These are phyloP conservation scores for Porites rus DNA, from an alignment of 92 coral and sea anemone species.

Conservation along the genomic window DNA sequence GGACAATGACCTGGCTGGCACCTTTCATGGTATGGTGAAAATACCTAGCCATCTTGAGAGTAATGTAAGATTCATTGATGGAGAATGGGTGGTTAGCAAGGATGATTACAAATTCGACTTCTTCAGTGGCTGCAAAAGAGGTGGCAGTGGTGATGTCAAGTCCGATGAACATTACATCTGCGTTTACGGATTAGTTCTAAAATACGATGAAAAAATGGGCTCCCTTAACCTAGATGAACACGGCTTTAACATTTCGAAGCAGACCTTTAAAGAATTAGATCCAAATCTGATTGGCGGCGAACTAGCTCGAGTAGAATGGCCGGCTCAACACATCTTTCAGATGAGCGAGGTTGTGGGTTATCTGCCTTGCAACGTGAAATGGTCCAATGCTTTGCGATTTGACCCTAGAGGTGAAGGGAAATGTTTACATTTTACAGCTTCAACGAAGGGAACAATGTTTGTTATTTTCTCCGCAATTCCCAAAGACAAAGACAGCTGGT, in stretches of 20 bases:
- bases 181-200: constrained; percentile 44
- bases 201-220: constrained; percentile 39
- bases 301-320: constrained; percentile 46
- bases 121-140: constrained; percentile 25
- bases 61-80: constrained; percentile 4
- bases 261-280: not conserved
- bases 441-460: constrained; percentile 31
- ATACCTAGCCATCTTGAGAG: constrained; percentile 4
- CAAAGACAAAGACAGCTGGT: constrained; percentile 12
- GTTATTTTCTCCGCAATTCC: constrained; percentile 41
- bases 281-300: constrained; percentile 19
- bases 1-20: constrained; percentile 7
- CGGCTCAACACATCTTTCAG: constrained; percentile 30
- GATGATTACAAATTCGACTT: constrained; percentile 14
- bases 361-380: constrained; percentile 51
- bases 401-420: constrained; percentile 22
- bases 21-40: constrained; percentile 5
- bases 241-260: constrained; percentile 15
- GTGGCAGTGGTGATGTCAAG: constrained; percentile 24
- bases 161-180: constrained; percentile 23
- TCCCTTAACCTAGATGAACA: constrained; percentile 21
- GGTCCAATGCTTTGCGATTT: constrained; percentile 50
- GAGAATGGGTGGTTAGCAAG: constrained; percentile 26
- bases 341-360: constrained; percentile 30
- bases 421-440: constrained; percentile 42